Conservation (phyloP, 2,113 vertebrate species). For the Scartelaos histophorus region DNA sequence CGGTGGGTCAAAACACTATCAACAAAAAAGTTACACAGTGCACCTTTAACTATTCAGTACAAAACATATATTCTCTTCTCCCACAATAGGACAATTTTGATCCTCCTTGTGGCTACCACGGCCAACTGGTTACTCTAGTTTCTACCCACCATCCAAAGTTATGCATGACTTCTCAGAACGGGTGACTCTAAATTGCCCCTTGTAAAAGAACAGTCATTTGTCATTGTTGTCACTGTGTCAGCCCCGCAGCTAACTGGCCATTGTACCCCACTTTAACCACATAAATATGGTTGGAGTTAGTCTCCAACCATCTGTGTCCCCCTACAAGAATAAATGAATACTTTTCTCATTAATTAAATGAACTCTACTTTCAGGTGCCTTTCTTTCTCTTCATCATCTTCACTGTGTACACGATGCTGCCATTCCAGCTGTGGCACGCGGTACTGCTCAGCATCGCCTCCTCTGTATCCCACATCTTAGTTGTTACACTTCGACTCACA, state of each 20-base stretch:
- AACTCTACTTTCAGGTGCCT: conserved; percentile 81
- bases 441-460: conserved; percentile 81
- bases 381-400: conserved; percentile 96
- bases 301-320: background rate
- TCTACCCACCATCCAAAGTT: background rate
- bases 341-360: background rate
- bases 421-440: conserved; percentile 85
- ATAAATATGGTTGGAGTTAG: too few relatives aligned
- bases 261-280: background rate
- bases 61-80: background rate
- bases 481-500: conserved; percentile 69
- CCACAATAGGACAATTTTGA: too few relatives aligned
- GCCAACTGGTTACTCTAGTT: background rate
- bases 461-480: conserved; percentile 85
- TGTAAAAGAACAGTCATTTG: background rate
- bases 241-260: background rate
- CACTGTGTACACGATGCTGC: conserved; percentile 91
- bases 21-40: too few relatives aligned
- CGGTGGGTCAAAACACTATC: too few relatives aligned
- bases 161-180: background rate
- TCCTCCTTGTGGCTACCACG: background rate
- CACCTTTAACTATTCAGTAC: background rate
- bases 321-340: background rate
- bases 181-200: background rate
- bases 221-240: background rate